phyloP scores from a whole-genome alignment of 2,888 invertebrate species.

The Drosophila nigricruria region DNA sequence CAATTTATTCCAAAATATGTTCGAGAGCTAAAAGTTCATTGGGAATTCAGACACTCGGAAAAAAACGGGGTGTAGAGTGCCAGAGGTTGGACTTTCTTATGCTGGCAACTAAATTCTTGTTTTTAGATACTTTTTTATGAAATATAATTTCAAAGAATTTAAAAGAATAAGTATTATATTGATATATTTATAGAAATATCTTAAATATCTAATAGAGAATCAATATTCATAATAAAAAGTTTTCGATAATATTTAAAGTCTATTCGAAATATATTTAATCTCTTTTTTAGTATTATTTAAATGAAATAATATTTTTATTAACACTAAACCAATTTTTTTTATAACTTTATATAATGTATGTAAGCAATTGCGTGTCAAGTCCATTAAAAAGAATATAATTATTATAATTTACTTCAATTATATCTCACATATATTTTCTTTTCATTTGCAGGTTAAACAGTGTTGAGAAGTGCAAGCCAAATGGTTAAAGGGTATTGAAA shows the following conservation, averaged over 20 bases:
- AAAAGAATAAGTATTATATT: neutral
- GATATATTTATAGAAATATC: too few relatives aligned
- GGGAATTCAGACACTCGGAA: neutral
- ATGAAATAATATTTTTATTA: neutral
- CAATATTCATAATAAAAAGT: too few relatives aligned
- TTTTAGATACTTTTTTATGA: neutral
- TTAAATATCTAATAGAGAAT: neutral
- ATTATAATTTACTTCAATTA: neutral
- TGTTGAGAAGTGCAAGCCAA: neutral
- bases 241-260: too few relatives aligned
- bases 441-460: neutral
- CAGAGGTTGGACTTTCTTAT: neutral
- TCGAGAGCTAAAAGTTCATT: neutral
- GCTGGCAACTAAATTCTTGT: too few relatives aligned
- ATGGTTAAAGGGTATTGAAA: conserved; percentile 3
- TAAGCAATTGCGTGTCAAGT: neutral
- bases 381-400: neutral
- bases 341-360: neutral
- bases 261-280: neutral
- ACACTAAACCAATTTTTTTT: neutral
- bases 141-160: neutral
- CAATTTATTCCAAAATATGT: conserved; percentile 10
- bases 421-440: neutral
- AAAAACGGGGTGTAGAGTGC: neutral
- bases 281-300: neutral